Base-by-base conservation (phyloP, 2,888 invertebrate species). In the Drosophila engyochracea region DNA sequence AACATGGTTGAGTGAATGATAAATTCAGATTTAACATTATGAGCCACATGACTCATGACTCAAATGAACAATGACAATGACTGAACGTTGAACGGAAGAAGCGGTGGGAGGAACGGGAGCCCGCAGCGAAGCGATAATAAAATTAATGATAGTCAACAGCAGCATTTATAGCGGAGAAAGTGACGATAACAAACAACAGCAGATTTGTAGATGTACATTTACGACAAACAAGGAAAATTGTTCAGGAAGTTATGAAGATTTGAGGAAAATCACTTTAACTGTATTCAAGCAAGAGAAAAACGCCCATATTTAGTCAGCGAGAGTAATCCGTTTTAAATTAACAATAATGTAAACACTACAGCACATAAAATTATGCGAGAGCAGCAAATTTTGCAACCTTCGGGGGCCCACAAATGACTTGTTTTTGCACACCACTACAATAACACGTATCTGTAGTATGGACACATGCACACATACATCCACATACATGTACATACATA, bases 381-480 rank as follows among this genome's bases (percentile, higher is more conserved):
- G 49, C 63, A 55, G n/a, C 41, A 67, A 65, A 71, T 68, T 35
- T 28, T 75, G 69, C 41, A 35, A 64, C 41, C 52, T 55, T 14
- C 41, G 30, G 47, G n/a, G n/a, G 54, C 44, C 70, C 60, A 78
- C 63, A 72, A 80, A 71, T 74, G 52, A 85, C 89, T 85, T 85
- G 85, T 88, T 85, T 85, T 88, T 82, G 83, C 80, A 62, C 80
- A 83, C 80, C 54, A 76, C 35, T 64, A 69, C 70, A 83, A 55
- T 33, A 68, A 62, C 71, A 81, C 28, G 39, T 39, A 39, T 57
- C n/a, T 30, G 57, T 30, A 30, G 39, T 57, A 57, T 30, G 39
- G 28, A 39, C 55, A 57, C 41, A 31, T 22, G 5, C n/a, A 30
- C 30, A 57, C 54, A 35, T 16, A 16, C 35, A 53, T 33, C 14